phyloP scores from a whole-genome alignment of 92 coral and sea anemone species.

The Phymanthus crucifer region DNA sequence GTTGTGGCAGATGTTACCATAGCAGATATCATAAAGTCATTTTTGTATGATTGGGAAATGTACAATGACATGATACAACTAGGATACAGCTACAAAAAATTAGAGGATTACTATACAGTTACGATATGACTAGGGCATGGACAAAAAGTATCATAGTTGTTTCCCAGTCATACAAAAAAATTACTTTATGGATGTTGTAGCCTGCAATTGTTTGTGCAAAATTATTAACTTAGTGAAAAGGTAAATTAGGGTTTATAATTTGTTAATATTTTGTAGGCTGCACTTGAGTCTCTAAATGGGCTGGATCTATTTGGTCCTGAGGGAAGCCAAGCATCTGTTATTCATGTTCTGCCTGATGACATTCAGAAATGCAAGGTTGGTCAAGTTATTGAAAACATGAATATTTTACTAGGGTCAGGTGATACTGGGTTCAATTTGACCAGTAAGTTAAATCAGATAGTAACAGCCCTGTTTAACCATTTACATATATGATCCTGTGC shows the following conservation, averaged over 20 bases:
- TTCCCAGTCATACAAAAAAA: slow-evolving; percentile 4
- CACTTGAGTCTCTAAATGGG: slow-evolving; percentile 93
- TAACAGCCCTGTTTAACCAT: too few relatives aligned
- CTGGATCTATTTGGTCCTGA: slow-evolving; percentile 94
- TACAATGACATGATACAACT: too few relatives aligned
- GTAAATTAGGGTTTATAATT: too few relatives aligned
- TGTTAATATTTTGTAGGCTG: slow-evolving; percentile 56
- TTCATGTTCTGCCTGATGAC: slow-evolving; percentile 94
- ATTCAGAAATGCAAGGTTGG: slow-evolving; percentile 92
- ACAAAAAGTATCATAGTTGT: slow-evolving; percentile 4
- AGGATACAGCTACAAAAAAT: neutral
- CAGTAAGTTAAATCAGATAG: too few relatives aligned
- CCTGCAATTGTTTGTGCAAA: too few relatives aligned
- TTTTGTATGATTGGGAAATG: too few relatives aligned
- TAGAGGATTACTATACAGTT: neutral
- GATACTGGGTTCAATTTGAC: too few relatives aligned
- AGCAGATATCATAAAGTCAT: neutral
- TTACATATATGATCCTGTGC: too few relatives aligned
- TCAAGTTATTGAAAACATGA: neutral
- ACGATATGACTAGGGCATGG: neutral
- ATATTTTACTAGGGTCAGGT: too few relatives aligned
- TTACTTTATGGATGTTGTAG: too few relatives aligned
- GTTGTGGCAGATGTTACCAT: too few relatives aligned
- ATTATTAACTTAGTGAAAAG: too few relatives aligned
- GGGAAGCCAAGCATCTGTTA: slow-evolving; percentile 87